Base-by-base conservation (phyloP, 2,797 vertebrate species). In the Cyprinella venusta region DNA sequence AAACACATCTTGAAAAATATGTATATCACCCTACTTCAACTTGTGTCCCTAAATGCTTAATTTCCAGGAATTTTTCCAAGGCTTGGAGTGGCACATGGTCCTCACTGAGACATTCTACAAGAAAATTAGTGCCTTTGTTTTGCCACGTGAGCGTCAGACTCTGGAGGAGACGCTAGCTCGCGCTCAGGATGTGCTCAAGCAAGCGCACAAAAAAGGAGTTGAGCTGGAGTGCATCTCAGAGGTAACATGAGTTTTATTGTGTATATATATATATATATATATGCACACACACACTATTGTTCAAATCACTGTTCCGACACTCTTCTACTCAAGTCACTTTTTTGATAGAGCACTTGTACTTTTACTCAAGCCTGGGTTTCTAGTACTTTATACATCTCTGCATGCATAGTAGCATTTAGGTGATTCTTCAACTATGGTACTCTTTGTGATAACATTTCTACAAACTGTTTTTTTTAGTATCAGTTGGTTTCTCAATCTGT, bases 61-160 rank as follows among this genome's bases (percentile, higher is more conserved):
- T 56, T 86, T 40, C 3, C 90, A 99, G 98, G 98, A 99, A 76
- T 99, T 99, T 91, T 99, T 99, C 90, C 97, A 98, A 88, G 96
- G 96, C 2, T 89, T 99, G 89, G 98, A 99, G 84, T 95, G 96
- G 72, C 98, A 99, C 75, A 95, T 97, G 96, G 96, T 98, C 85
- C 93, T 99, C 84, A 99, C 96, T 0, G 97, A 97, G 93, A 97
- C 96, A 0, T 96, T 98, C 86, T 98, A 95, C 88, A 94, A 95
- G 76, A 98, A 98, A 91, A 96, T 97, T 65, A 93, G 91, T 59
- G 92, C 93, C 87, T 96, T 97, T 89, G 90, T 95, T 18, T 87
- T 90, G 1, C 91, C 92, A 70, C 95, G 90, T 80, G 97, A 98
- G 88, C 94, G 90, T 54, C 95, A 91, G 80, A 88, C 89, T 45